phyloP scores from a whole-genome alignment of 2,113 vertebrate species.

The Accipiter virgatus region DNA sequence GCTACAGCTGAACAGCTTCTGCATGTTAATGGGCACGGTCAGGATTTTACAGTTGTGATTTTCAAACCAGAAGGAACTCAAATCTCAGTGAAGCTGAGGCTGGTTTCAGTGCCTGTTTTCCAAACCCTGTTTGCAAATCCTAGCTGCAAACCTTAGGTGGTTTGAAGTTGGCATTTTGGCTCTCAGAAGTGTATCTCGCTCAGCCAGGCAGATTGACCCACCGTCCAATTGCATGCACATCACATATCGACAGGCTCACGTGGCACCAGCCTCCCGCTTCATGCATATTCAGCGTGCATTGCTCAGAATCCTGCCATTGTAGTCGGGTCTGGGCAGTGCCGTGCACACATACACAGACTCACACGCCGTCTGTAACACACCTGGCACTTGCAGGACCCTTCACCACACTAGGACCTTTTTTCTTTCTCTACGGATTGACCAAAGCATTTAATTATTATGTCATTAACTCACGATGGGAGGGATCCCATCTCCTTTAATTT shows the following conservation, averaged over 20 bases:
- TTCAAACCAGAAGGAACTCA: not conserved
- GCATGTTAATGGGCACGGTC: slow-evolving; percentile 28
- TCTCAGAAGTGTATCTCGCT: not conserved
- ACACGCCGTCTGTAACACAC: not conserved
- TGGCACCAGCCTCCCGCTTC: slow-evolving; percentile 24
- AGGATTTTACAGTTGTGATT: not conserved
- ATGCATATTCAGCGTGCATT: not conserved
- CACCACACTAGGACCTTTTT: not conserved
- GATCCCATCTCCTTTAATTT: not conserved
- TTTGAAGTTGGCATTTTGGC: not conserved
- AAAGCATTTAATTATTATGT: not conserved
- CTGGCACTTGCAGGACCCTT: not conserved
- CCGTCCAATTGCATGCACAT: not conserved
- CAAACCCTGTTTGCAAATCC: not conserved
- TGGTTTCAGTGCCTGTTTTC: not conserved
- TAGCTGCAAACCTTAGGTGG: not conserved
- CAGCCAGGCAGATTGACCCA: not conserved
- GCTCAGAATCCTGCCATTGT: slow-evolving; percentile 21
- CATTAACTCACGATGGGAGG: not conserved
- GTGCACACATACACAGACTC: not conserved
- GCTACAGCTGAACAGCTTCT: slow-evolving; percentile 9
- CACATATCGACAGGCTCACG: not conserved
- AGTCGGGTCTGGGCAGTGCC: not conserved
- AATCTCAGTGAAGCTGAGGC: not conserved
- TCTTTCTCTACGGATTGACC: not conserved